These are phyloP conservation scores for Peromyscus melanophrys DNA, from an alignment of 2,797 vertebrate species.

Conservation along the genomic window DNA sequence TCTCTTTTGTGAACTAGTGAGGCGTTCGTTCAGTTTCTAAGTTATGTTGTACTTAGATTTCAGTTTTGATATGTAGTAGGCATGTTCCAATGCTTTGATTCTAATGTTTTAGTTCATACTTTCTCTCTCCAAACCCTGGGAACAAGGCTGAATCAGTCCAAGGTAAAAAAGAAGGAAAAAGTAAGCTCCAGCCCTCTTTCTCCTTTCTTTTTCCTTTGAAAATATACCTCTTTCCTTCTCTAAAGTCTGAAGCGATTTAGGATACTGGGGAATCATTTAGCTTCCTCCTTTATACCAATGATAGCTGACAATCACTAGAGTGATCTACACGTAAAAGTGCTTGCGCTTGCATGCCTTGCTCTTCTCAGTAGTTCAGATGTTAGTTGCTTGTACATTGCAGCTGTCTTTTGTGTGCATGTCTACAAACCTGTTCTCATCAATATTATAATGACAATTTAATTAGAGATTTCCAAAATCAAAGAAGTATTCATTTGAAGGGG, in stretches of 20 bases:
- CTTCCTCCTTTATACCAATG: neutral
- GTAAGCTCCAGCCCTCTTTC: neutral
- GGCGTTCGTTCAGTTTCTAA: neutral
- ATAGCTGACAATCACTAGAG: neutral
- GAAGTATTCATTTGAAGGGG: conserved; percentile 21
- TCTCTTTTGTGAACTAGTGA: neutral
- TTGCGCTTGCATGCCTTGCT: neutral
- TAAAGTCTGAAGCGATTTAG: neutral
- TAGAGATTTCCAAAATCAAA: conserved; percentile 36
- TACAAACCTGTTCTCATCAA: conserved; percentile 1
- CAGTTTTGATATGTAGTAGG: neutral
- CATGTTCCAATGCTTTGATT: conserved; percentile 5
- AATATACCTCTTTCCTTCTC: neutral
- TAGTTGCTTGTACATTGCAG: neutral
- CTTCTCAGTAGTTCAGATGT: neutral
- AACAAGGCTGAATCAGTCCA: neutral
- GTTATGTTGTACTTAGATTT: neutral
- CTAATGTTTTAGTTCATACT: conserved; percentile 55
- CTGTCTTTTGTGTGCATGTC: neutral
- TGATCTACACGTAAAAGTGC: neutral
- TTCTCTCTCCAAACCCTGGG: neutral
- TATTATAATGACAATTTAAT: conserved; percentile 11
- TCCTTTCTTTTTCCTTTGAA: neutral
- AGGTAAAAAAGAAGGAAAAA: neutral
- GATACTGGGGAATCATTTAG: neutral